phyloP scores from a whole-genome alignment of 2,113 vertebrate species.

The Tachycineta bicolor region DNA sequence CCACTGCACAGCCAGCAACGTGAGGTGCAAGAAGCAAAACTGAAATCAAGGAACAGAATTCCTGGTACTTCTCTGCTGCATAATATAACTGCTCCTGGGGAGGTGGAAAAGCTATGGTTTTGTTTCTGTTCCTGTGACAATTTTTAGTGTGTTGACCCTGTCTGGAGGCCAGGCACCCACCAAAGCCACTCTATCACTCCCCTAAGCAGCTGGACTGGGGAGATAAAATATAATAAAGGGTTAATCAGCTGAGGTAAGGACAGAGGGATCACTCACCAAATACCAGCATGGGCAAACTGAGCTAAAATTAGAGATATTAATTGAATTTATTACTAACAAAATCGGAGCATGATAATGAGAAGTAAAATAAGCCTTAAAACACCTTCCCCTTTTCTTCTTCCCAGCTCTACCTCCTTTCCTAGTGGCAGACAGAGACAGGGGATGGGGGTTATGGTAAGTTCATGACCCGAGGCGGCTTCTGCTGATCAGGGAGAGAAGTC shows the following conservation, averaged over 20 bases:
- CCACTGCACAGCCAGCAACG: background rate
- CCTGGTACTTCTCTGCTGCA: background rate
- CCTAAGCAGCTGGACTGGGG: background rate
- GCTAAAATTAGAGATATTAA: background rate
- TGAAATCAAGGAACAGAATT: background rate
- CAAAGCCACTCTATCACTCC: background rate
- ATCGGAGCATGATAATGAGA: background rate
- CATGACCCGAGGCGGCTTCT: fast-evolving
- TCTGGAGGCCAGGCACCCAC: background rate
- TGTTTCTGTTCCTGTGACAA: background rate
- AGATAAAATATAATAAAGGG: background rate
- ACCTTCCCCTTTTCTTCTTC: background rate
- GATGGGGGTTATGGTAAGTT: background rate
- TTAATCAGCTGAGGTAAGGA: background rate
- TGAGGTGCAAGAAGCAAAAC: background rate
- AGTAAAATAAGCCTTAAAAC: background rate
- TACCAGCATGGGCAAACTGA: background rate
- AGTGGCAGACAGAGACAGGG: background rate
- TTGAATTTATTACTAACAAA: background rate
- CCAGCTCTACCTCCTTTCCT: background rate
- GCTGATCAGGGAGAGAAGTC: background rate
- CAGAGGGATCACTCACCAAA: background rate
- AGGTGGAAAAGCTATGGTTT: background rate
- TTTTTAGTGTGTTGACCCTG: background rate
- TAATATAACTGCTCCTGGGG: background rate